Evolutionary conservation across 2,797 vertebrate species (phyloP), one percentile per base, ranked within the genome.

Genomic region (Anas acuta): DNA sequence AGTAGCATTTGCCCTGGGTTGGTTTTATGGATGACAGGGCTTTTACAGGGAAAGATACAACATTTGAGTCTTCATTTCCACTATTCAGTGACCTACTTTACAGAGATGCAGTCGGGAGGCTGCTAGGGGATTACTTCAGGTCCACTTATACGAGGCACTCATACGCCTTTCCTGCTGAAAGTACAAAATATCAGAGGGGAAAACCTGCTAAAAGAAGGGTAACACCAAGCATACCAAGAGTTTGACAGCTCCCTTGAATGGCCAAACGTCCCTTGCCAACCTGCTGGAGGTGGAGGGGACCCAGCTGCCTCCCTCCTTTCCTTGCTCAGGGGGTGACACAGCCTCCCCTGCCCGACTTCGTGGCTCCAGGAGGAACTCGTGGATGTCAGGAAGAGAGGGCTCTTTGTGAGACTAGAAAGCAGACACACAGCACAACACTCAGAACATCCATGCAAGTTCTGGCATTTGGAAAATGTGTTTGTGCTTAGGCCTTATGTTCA

Each of bases 181-280:
- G n/a, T 30, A 66, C 62, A 53, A 78, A 89, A 90, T 9, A 21
- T 28, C 79, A 65, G 33, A 19, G 37, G 57, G 8, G 35, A 23
- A 65, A 56, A 35, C 5, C 80, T 11, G 16, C 37, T 26, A 28
- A 79, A 75, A 75, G 20, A 25, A 62, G n/a, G 2, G 22, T 8
- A 32, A 61, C 7, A n/a, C 33, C 1, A 1, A 69, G 22, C 4
- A 14, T 11, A 47, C 11, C 51, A 16, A 15, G 33, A 73, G 23
- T 9, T 25, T 54, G 66, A 20, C 35, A 13, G 1, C 5, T 32
- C 71, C 56, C 39, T 30, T 7, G 37, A 28, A 18, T 13, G 13
- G 47, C 53, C 53, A 30, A 3, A 0, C 0, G 0, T 4, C 71
- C 53, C 51, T 13, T 79, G 47, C n/a, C 35, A 9, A 2, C 0